Evolutionary conservation across 2,113 vertebrate genomes (phyloP).

Genomic region (Lagenorhynchus albirostris): DNA sequence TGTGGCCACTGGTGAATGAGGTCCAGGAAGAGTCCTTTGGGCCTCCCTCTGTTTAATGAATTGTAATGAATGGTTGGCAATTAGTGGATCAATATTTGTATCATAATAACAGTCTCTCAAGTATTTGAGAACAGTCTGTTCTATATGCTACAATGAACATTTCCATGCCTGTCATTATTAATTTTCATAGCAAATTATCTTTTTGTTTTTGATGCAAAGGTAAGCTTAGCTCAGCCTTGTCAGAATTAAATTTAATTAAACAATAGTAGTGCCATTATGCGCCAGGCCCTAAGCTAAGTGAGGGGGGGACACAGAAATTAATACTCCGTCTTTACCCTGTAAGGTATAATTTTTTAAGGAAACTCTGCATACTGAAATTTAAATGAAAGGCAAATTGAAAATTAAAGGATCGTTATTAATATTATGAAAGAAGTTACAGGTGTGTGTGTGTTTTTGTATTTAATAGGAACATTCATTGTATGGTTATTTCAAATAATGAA

Average conservation of each 20-base stretch:
- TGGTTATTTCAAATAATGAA: neutral
- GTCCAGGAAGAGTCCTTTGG: neutral
- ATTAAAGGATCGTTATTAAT: neutral
- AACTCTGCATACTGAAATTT: neutral
- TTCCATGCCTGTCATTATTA: neutral
- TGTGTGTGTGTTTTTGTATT: neutral
- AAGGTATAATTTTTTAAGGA: neutral
- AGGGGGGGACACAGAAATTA: fast-evolving
- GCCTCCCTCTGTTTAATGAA: neutral
- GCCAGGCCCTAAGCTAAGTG: neutral
- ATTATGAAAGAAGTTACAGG: neutral
- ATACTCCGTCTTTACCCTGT: neutral
- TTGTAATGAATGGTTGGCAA: neutral
- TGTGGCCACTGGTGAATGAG: neutral
- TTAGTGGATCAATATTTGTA: neutral
- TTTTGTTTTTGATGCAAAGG: neutral
- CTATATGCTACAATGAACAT: neutral
- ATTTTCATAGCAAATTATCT: neutral
- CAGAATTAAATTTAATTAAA: neutral
- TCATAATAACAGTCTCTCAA: neutral
- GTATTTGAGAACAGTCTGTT: neutral
- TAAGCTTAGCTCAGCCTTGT: neutral
- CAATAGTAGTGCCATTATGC: neutral
- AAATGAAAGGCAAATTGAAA: neutral
- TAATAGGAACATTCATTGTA: neutral